These are phyloP conservation scores for Gallinago undulata DNA, from an alignment of 2,113 vertebrate genomes.

Conservation along the genomic window DNA sequence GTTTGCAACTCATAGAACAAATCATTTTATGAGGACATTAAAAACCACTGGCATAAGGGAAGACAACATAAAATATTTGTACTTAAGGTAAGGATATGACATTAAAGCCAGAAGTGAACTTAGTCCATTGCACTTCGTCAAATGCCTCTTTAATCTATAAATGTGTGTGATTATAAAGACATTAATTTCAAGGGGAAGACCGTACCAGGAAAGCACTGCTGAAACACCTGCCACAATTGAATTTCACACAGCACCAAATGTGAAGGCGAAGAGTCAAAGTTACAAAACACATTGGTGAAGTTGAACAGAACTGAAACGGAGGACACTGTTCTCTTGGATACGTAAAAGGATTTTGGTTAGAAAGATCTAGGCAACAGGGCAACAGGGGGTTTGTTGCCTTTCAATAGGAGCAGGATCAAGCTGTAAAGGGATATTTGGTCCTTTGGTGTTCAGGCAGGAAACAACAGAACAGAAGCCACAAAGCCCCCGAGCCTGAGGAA, in stretches of 20 bases:
- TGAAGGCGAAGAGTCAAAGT: background rate
- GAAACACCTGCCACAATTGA: conserved; percentile 25
- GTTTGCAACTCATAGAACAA: conserved; percentile 60
- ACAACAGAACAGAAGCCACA: background rate
- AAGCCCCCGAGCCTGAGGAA: background rate
- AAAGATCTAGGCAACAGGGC: background rate
- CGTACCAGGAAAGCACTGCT: conserved; percentile 24
- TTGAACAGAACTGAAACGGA: background rate
- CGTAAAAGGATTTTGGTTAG: background rate
- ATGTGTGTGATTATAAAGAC: conserved; percentile 60
- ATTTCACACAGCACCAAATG: conserved; percentile 31
- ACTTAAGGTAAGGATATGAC: conserved; percentile 59
- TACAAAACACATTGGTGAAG: background rate
- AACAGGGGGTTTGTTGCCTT: background rate
- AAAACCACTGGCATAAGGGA: conserved; percentile 58
- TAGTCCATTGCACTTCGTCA: conserved; percentile 62
- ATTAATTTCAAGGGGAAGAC: conserved; percentile 56
- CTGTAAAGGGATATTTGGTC: background rate
- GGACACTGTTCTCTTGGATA: background rate
- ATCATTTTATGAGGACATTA: conserved; percentile 61
- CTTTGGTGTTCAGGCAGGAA: background rate
- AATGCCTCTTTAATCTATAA: conserved; percentile 68
- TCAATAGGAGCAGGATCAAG: background rate
- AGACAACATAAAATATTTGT: conserved; percentile 63
- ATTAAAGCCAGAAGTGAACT: conserved; percentile 60